Evolutionary conservation across 2,113 vertebrate genomes (phyloP), one percentile per base, ranked within the genome.

Genomic region (Fregetta grallaria): DNA sequence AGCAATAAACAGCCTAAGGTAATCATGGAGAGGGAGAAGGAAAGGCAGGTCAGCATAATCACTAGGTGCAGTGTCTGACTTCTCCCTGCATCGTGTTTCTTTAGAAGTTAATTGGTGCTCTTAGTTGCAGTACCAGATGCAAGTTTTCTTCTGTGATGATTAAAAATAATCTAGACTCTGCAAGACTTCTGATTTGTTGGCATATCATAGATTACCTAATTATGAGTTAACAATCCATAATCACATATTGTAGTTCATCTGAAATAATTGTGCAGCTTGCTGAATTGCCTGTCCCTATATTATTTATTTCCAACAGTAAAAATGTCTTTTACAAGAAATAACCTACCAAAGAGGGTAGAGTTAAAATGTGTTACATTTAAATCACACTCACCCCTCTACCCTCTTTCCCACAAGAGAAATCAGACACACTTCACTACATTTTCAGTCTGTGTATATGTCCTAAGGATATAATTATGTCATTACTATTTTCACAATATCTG

Each of bases 291-390:
- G 25, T 68, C 58, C 7, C 42, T 40, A 9, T 40, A 56, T 80
- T 94, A 86, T 92, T 88, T 75, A 85, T 79, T 96, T 96, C 19
- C 44, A 94, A 30, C 38, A 71, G 79, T 50, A 86, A 79, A 23
- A 26, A 61, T 38, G 32, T 78, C 38, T 95, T 84, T 58, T 86
- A n/a, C 71, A 88, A 94, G 36, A 93, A 89, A 79, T 56, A 56
- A 90, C 50, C 34, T 38, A 63, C 56, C 40, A 22, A 40, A 42
- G 26, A 73, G 6, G 7, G 8, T 70, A 56, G 53, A 67, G 62
- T 77, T 65, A 70, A 68, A 65, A 76, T 38, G 61, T 58, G 45
- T 63, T 83, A 73, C 56, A 34, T 80, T 87, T 82, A 90, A 96
- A 92, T 93, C 56, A 89, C 40, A 47, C 15, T 79, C 11, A 34